Conservation (phyloP, 2,113 vertebrate species). For the Syrmaticus mikado region DNA sequence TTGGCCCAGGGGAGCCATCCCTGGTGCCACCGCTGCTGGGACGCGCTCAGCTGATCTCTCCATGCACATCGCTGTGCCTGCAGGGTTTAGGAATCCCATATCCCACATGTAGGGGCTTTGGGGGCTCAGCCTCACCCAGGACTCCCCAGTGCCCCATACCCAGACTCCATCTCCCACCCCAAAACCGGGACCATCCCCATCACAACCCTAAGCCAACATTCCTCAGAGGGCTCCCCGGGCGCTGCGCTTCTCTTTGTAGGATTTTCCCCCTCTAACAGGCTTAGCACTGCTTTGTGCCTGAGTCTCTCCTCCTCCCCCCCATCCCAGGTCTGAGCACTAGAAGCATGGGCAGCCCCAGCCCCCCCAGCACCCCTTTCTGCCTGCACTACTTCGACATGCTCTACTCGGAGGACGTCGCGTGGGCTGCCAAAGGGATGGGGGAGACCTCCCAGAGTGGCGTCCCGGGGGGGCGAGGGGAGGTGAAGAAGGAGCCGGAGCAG, state of each 20-base stretch:
- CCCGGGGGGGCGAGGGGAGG: constrained; percentile 37
- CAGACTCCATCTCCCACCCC: neutral
- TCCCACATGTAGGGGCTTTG: neutral
- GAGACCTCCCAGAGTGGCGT: neutral
- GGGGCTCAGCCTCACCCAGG: neutral
- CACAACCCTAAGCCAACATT: neutral
- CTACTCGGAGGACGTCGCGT: constrained; percentile 81
- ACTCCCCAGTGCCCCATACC: neutral
- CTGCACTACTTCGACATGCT: constrained; percentile 94
- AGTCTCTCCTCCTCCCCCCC: constrained; percentile 5
- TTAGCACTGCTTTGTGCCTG: constrained; percentile 66
- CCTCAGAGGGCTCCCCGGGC: neutral
- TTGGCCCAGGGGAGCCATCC: fast-evolving
- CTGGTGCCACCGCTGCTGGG: neutral
- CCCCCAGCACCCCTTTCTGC: constrained; percentile 79
- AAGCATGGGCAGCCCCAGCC: constrained; percentile 84
- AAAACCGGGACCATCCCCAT: neutral
- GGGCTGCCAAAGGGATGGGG: constrained; percentile 78
- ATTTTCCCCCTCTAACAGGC: constrained; percentile 68
- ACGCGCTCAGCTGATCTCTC: neutral
- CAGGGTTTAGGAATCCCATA: fast-evolving
- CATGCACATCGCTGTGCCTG: fast-evolving
- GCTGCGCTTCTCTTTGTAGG: constrained; percentile 19
- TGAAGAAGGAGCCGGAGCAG: constrained; percentile 88
- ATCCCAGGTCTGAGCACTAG: constrained; percentile 31